Conservation (phyloP, 2,113 vertebrate genomes). For the Crotalus horridus region DNA sequence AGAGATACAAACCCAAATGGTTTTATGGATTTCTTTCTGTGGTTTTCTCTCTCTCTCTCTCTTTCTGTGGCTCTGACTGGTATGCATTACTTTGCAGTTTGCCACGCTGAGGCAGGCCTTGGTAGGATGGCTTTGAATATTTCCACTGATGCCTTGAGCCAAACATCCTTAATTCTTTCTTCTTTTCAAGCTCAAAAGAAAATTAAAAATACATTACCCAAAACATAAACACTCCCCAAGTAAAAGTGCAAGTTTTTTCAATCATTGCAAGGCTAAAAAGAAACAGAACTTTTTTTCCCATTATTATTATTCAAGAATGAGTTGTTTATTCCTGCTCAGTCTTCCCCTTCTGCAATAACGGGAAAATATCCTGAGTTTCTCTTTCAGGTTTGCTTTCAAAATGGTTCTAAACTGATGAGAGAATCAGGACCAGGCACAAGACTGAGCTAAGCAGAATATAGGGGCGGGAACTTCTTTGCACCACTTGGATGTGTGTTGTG, state of each 20-base stretch:
- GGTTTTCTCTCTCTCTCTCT: background rate
- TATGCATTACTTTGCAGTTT: background rate
- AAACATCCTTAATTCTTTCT: background rate
- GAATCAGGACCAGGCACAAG: background rate
- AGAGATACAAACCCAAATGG: background rate
- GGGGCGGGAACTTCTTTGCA: accelerated
- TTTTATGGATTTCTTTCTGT: background rate
- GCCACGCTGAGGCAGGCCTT: background rate
- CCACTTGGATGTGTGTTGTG: background rate
- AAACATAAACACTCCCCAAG: background rate
- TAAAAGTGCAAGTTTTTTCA: constrained; percentile 1
- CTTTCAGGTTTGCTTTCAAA: background rate
- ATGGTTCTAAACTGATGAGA: background rate
- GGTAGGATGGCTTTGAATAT: background rate
- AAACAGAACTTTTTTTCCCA: background rate
- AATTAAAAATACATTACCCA: background rate
- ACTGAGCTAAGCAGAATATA: background rate
- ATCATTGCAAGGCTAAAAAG: background rate
- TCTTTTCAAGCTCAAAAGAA: background rate
- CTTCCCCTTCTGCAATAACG: background rate
- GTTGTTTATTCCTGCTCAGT: background rate
- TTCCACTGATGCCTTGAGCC: background rate
- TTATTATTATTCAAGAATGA: background rate
- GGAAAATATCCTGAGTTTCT: background rate
- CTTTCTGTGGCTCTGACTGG: background rate